Base-by-base conservation (phyloP, 2,113 vertebrate species). In the Cynoglossus semilaevis region DNA sequence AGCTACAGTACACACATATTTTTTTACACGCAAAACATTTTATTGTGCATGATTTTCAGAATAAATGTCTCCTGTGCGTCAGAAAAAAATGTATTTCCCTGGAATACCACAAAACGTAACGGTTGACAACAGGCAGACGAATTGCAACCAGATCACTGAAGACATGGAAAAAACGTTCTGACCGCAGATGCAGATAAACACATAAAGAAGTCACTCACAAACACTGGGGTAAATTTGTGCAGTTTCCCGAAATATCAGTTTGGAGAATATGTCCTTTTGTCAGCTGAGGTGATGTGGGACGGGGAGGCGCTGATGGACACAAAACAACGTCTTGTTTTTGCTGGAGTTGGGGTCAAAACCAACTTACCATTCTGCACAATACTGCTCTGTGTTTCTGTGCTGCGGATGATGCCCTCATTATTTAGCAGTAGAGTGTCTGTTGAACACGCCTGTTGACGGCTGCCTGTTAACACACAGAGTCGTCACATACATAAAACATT, bases 371-470 rank as follows among this genome's bases (percentile, higher is more conserved):
- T 40, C 48, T 51, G 74, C 73, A 74, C 49, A 64, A 61, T 29
- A 46, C 34, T 46, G 16, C 38, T 84, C 41, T 88, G 60, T 84
- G 43, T 9, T 1, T 22, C 38, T 52, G 55, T 61, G 72, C 62
- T 53, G 52, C 54, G 58, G 34, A 60, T 36, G 38, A 38, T 70
- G 40, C 70, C 47, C 49, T 69, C 51, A 59, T 80, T 51, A 36
- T 68, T 50, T 51, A 29, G 3, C 52, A 56, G 57, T 16, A n/a
- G 3, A 29, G 22, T 29, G 22, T 29, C 22, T 29, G 22, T 29
- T 2, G 22, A 29, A 2, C 22, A 6, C 6, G 6, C 22, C 2
- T 6, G 2, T 6, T 29, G 22, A 29, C 22, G 6, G 22, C 22
- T 29, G 22, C 22, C 22, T 29, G 22, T 29, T 29, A 6, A 29